Evolutionary conservation across 2,888 invertebrate genomes (phyloP), one percentile per base, ranked within the genome.

Genomic region (Zygogramma bicolorata): DNA sequence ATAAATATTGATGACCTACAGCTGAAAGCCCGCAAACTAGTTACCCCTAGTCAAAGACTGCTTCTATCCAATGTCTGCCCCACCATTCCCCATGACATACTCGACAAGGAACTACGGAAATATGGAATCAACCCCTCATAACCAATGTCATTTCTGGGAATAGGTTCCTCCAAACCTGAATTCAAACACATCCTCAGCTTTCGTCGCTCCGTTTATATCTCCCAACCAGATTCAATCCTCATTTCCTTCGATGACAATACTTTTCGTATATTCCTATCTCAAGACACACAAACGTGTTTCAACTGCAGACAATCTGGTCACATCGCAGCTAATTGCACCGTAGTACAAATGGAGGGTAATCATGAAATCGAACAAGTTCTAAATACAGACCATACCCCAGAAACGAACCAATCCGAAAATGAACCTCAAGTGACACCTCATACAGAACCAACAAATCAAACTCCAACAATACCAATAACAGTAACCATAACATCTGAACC

Each of bases 141-240:
- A 46, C 20, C 46, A 20, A 46, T 46, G 13, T 20, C 18, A 20
- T 65, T 53, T 34, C n/a, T 65, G 27, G 53, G 31, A 31, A 53
- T 65, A 31, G 53, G 65, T 34, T 15, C 63, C 18, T 5, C 63
- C 13, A 63, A 29, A 6, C 29, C 63, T 18, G 49, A 46, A 20
- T 49, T 25, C 22, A 65, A 65, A 49, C 65, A 65, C 38, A 38
- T 58, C 75, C 81, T 70, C 66, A 61, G 40, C 60, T 60, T 60
- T 78, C 58, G 81, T 72, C 60, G 79, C 74, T 70, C 74, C 27
- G 29, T 74, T 77, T 60, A 71, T 79, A 81, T 7, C 80, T 75
- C 61, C 58, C 59, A 61, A 40, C 13, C 13, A 2, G 62, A 74
- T 8, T 46, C 5, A 4, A 46, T 46, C 20, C 20, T 8, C 20